Evolutionary conservation across 2,797 vertebrate genomes (phyloP).

Genomic region (Ficedula albicollis): DNA sequence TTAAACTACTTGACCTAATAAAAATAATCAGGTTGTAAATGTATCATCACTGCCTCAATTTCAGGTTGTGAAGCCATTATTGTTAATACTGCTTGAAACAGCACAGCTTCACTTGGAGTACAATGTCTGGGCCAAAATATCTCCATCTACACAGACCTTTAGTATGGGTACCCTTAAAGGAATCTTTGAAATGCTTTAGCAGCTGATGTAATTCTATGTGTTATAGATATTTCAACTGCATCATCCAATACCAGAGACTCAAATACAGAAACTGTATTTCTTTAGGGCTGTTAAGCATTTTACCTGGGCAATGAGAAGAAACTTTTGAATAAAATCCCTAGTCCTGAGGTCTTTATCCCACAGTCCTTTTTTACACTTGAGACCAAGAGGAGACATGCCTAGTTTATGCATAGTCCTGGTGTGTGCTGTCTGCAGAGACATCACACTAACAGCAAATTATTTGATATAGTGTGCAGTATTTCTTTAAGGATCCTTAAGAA

Average conservation of each 20-base stretch:
- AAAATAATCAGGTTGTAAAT: slow-evolving; percentile 13
- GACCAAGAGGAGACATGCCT: neutral
- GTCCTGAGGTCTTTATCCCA: neutral
- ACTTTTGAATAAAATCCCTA: neutral
- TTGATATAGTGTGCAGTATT: rapidly evolving
- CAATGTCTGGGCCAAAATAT: neutral
- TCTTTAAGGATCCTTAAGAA: neutral
- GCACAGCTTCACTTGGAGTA: neutral
- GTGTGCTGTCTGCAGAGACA: neutral
- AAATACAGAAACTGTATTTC: neutral
- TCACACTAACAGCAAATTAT: neutral
- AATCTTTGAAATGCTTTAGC: neutral
- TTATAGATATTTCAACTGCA: neutral
- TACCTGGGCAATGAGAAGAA: neutral
- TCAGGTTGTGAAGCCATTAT: neutral
- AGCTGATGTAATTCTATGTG: neutral
- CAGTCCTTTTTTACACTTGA: neutral
- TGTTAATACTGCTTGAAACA: neutral
- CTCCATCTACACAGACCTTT: neutral
- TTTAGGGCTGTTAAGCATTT: neutral
- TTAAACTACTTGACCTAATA: slow-evolving; percentile 14
- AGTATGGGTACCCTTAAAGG: neutral
- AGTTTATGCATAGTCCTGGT: neutral
- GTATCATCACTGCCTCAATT: neutral
- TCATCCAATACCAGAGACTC: neutral